Evolutionary conservation across 2,113 vertebrate species (phyloP).

Genomic region (Sigmodon hispidus): DNA sequence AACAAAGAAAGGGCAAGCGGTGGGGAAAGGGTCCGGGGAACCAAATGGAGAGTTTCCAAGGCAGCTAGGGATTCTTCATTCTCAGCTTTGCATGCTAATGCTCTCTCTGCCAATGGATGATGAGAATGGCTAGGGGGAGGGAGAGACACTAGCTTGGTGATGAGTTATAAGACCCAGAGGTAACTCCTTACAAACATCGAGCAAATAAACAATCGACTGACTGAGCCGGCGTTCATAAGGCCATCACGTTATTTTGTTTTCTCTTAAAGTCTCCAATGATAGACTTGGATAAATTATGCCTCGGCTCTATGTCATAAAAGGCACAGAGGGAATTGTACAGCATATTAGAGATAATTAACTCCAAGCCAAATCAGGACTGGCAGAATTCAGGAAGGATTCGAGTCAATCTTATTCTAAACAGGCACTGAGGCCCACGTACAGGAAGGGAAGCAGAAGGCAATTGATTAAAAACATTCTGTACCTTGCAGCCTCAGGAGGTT

Average conservation of each 20-base stretch:
- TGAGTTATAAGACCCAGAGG: neutral
- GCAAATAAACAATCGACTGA: neutral
- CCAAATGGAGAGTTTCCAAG: neutral
- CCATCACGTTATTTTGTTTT: slow-evolving; percentile 8
- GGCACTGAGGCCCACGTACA: slow-evolving; percentile 70
- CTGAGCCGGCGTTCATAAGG: neutral
- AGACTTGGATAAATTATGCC: slow-evolving; percentile 53
- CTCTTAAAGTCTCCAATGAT: slow-evolving; percentile 42
- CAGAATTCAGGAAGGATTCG: slow-evolving; percentile 72
- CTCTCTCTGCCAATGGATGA: neutral
- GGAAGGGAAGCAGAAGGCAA: slow-evolving; percentile 81
- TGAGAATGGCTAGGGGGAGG: neutral
- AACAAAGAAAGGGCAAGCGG: neutral
- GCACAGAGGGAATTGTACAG: slow-evolving; percentile 73
- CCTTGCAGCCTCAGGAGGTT: slow-evolving; percentile 81
- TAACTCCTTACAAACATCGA: neutral
- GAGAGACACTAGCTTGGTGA: neutral
- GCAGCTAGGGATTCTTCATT: neutral
- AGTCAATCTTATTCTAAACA: slow-evolving; percentile 81
- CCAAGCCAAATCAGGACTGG: slow-evolving; percentile 44
- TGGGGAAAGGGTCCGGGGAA: neutral
- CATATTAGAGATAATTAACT: slow-evolving; percentile 81
- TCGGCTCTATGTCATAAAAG: slow-evolving; percentile 64
- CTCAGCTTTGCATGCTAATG: neutral
- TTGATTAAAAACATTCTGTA: slow-evolving; percentile 82